Conservation (phyloP, 2,113 vertebrate genomes). For the Terrapene triunguis region DNA sequence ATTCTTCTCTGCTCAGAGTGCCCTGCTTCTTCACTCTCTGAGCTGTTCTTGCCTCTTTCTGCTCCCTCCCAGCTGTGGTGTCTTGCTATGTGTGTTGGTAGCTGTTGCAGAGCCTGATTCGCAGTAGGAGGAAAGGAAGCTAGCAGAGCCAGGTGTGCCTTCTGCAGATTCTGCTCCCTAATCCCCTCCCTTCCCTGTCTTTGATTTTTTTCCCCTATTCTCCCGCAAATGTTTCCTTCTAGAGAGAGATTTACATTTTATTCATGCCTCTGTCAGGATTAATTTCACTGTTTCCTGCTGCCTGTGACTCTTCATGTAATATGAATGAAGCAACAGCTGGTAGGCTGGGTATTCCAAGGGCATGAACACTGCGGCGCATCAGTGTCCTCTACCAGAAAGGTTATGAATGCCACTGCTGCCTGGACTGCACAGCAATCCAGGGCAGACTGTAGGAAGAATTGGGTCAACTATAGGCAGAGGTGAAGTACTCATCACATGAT, state of each 20-base stretch:
- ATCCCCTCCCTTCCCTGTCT: not conserved
- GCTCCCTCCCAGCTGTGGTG: not conserved
- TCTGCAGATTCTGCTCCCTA: not conserved
- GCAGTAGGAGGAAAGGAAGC: not conserved
- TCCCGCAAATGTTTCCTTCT: constrained; percentile 62
- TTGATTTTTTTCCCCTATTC: not conserved
- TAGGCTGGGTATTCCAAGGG: constrained; percentile 72
- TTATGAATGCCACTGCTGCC: constrained; percentile 30
- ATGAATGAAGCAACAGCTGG: constrained; percentile 79
- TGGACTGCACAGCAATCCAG: constrained; percentile 12
- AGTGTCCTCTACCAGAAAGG: constrained; percentile 42
- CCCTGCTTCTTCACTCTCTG: no score
- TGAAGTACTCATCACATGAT: not conserved
- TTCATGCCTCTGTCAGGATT: constrained; percentile 78
- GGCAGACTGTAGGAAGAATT: not conserved
- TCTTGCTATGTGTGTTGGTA: not conserved
- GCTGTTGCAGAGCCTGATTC: not conserved
- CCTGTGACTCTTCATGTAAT: constrained; percentile 73
- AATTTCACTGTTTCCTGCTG: constrained; percentile 62
- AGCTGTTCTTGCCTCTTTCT: not conserved
- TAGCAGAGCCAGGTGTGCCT: not conserved
- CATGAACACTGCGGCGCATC: constrained; percentile 34
- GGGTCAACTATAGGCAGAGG: constrained; percentile 9
- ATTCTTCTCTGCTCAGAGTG: not conserved
- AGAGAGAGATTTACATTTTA: constrained; percentile 75